Evolutionary conservation across 2,113 vertebrate genomes (phyloP).

Genomic region (Thryonomys swinderianus): DNA sequence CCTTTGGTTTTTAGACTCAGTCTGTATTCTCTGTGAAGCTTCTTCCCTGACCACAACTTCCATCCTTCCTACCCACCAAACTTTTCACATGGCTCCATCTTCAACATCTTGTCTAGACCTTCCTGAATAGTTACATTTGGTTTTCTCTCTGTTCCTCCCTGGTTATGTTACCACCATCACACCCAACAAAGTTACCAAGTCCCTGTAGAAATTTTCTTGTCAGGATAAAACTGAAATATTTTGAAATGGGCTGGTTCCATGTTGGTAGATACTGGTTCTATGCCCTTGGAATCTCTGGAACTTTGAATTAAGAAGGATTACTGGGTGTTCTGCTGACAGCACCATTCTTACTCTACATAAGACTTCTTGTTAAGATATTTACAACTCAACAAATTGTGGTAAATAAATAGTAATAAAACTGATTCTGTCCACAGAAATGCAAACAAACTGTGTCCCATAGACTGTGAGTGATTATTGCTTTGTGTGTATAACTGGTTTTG

Average conservation of each 20-base stretch:
- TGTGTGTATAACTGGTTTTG: background rate
- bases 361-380: background rate
- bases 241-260: background rate
- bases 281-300: background rate
- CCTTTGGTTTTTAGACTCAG: background rate
- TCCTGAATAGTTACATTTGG: background rate
- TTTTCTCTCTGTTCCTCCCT: background rate
- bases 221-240: background rate
- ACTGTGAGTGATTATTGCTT: background rate
- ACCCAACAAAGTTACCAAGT: slow-evolving; percentile 5
- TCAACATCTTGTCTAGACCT: background rate
- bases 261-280: background rate
- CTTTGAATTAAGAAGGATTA: background rate
- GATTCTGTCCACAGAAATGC: background rate
- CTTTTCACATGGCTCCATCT: background rate
- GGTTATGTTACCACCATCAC: background rate
- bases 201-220: background rate
- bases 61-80: background rate
- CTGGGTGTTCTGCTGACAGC: background rate
- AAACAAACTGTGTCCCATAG: background rate
- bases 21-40: background rate
- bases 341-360: background rate
- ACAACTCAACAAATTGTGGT: background rate
- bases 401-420: background rate
- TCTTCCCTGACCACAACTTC: background rate